These are phyloP conservation scores for Dyspetes luteomarginatus DNA, from an alignment of 2,888 invertebrate species.

Conservation along the genomic window DNA sequence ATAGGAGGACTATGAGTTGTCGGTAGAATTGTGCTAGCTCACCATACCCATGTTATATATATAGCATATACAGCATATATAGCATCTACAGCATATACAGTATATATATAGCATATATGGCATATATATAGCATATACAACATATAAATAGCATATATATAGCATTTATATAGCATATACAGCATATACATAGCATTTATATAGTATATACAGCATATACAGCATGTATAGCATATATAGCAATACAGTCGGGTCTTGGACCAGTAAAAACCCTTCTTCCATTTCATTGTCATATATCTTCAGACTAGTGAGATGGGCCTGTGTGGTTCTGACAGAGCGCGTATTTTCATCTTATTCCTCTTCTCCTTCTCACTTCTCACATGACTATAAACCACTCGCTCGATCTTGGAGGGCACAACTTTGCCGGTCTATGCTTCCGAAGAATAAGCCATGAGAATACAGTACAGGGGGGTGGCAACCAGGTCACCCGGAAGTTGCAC, in stretches of 20 bases:
- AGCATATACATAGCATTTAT: too few species aligned
- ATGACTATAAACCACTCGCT: constrained; percentile 1
- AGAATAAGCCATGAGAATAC: constrained; percentile 45
- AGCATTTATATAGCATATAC: too few species aligned
- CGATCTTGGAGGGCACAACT: constrained; percentile 5
- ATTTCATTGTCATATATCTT: constrained; percentile 6
- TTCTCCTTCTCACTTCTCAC: constrained; percentile 7
- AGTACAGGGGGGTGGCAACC: too few species aligned
- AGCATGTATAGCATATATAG: too few species aligned
- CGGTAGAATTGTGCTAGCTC: background rate
- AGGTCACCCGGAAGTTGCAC: constrained; percentile 59
- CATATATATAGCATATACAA: too few species aligned
- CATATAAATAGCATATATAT: too few species aligned
- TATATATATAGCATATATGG: too few species aligned
- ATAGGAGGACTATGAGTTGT: constrained; percentile 29
- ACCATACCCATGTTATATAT: background rate
- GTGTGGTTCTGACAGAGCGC: constrained; percentile 5
- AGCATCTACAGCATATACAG: background rate
- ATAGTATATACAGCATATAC: too few species aligned
- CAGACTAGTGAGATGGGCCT: background rate
- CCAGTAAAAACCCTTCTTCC: constrained; percentile 22
- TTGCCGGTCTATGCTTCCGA: constrained; percentile 20
- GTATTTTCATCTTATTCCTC: constrained; percentile 8
- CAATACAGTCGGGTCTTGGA: constrained; percentile 7
- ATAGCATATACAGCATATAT: background rate